These are phyloP conservation scores for Astyanax mexicanus DNA, from an alignment of 2,797 vertebrate genomes.

Conservation along the genomic window DNA sequence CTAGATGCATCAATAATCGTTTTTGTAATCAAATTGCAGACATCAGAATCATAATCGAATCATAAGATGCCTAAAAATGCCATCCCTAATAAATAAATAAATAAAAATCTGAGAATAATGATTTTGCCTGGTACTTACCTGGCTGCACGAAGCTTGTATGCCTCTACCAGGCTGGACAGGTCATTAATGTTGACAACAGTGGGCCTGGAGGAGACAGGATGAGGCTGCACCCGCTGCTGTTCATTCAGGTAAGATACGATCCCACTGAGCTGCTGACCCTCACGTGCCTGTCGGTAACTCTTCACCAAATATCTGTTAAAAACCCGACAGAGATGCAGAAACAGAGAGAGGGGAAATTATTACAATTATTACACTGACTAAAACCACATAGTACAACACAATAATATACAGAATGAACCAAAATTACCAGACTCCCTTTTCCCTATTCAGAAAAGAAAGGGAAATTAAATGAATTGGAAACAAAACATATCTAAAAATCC, in stretches of 20 bases:
- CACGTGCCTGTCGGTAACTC: constrained; percentile 87
- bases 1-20: no score
- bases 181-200: constrained; percentile 80
- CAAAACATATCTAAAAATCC: no score
- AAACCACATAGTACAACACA: neutral
- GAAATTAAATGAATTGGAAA: no score
- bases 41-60: no score
- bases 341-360: neutral
- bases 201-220: constrained; percentile 82
- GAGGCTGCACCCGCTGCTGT: constrained; percentile 84
- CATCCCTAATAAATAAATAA: no score
- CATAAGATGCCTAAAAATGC: no score
- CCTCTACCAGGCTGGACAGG: constrained; percentile 84
- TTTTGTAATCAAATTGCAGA: no score
- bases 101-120: neutral
- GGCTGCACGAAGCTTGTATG: constrained; percentile 91
- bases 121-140: constrained; percentile 73
- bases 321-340: neutral
- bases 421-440: no score
- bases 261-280: constrained; percentile 86
- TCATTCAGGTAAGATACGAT: constrained; percentile 94
- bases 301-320: constrained; percentile 89
- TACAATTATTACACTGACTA: neutral
- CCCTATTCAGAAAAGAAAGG: no score
- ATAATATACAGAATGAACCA: no score